Conservation (phyloP, 1,140 invertebrate species). For the Ctenoplectra terminalis region DNA sequence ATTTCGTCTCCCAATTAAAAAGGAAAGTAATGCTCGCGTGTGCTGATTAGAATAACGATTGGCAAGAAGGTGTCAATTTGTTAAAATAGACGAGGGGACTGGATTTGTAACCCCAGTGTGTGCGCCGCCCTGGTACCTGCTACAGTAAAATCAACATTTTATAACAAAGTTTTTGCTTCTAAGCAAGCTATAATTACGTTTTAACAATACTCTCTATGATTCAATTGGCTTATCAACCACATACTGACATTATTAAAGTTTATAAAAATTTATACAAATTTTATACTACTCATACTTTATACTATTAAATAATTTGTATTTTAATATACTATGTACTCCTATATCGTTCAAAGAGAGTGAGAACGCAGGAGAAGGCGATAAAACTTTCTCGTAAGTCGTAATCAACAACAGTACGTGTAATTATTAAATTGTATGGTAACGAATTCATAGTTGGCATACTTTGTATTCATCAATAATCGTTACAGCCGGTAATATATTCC, state of each 20-base stretch:
- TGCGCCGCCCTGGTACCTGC: slow-evolving; percentile 76
- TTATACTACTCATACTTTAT: slow-evolving; percentile 8
- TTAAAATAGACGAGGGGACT: slow-evolving; percentile 79
- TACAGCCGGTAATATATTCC: not conserved
- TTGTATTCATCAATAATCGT: not conserved
- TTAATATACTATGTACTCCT: not conserved
- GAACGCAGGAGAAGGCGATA: not conserved
- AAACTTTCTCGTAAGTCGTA: not conserved
- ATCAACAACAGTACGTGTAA: not conserved
- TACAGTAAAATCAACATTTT: slow-evolving; percentile 69
- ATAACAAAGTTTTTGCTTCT: slow-evolving; percentile 38
- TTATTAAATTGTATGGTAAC: not conserved
- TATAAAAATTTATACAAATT: slow-evolving; percentile 29
- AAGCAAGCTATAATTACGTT: slow-evolving; percentile 39
- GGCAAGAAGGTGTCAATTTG: slow-evolving; percentile 78
- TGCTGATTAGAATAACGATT: slow-evolving; percentile 76
- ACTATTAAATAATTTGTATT: slow-evolving; percentile 23
- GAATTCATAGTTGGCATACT: not conserved
- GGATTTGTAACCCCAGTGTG: slow-evolving; percentile 75
- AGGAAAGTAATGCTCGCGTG: slow-evolving; percentile 44
- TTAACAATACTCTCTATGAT: slow-evolving; percentile 21
- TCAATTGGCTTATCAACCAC: slow-evolving; percentile 10
- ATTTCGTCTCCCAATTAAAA: slow-evolving; percentile 33
- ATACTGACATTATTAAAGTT: not conserved
- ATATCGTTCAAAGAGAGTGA: not conserved